Evolutionary conservation across 2,888 invertebrate genomes (phyloP), one percentile per base, ranked within the genome.

Genomic region (Cryptosula pallasiana): DNA sequence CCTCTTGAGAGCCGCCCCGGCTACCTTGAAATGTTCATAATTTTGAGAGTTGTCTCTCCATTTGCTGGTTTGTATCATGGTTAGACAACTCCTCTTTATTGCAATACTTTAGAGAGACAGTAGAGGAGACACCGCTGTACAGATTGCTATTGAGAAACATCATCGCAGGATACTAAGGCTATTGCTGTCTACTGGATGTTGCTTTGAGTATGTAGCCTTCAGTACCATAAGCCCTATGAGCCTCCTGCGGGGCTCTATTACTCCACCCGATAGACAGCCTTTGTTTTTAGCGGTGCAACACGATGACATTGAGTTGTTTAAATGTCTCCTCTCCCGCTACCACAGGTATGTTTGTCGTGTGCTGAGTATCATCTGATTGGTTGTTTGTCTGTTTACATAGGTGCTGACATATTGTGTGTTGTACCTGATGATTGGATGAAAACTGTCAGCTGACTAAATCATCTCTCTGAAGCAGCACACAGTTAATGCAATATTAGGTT

Each of bases 211-310:
- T 20, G 9, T 13, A 13, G 45, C 9, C 5, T 20, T 13, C 20
- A 45, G 20, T 20, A 45, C 45, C 45, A 45, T 45, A 5, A 45
- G 45, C 45, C 45, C 45, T 5, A 5, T 45, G 5, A 20, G 9
- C 20, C 45, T 74, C 13, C 78, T 81, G 75, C 78, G 78, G n/a
- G 83, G 83, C 75, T 34, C 75, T 1, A 83, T 83, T 73, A 82
- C 83, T 1, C 82, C 82, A 75, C 78, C 83, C 72, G 81, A 79
- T 72, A 77, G 82, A 69, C 81, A 83, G 73, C 83, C 84, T 1
- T 72, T 84, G 35, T 83, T 81, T 74, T 74, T 78, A 55, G 80
- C 81, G 35, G 73, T 83, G 73, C 79, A 80, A 55, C 81, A 81
- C 74, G 80, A 80, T 75, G 79, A 80, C 78, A 70, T 81, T 16